These are phyloP conservation scores for Zosterops pallidus DNA, from an alignment of 2,113 vertebrate species.

Conservation along the genomic window DNA sequence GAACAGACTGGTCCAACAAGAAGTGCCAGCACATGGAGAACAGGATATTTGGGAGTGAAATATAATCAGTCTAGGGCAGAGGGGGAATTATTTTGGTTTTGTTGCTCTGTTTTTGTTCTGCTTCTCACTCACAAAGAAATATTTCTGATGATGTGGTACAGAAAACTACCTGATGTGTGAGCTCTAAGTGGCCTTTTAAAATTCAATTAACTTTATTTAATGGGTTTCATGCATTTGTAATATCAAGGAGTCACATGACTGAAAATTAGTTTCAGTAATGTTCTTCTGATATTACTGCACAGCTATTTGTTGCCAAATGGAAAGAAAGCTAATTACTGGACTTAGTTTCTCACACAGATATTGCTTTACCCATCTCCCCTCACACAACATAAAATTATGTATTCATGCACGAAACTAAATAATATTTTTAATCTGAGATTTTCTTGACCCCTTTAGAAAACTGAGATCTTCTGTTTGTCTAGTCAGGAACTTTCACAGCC, in stretches of 20 bases:
- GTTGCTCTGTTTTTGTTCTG: neutral
- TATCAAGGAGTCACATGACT: slow-evolving; percentile 67
- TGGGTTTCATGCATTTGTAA: slow-evolving; percentile 60
- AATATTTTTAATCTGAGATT: neutral
- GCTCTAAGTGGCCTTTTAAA: slow-evolving; percentile 65
- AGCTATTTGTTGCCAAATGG: slow-evolving; percentile 58
- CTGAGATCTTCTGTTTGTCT: neutral
- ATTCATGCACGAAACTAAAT: neutral
- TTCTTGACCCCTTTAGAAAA: neutral
- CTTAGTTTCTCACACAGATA: neutral
- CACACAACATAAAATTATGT: neutral
- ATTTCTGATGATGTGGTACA: slow-evolving; percentile 31
- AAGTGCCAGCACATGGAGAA: neutral
- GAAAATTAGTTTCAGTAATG: slow-evolving; percentile 69
- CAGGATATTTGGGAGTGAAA: neutral
- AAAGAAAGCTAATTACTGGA: slow-evolving; percentile 43
- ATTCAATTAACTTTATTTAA: slow-evolving; percentile 72
- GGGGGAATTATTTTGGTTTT: neutral
- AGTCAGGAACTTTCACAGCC: neutral
- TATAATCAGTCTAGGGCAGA: neutral
- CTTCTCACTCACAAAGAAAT: neutral
- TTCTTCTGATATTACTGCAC: slow-evolving; percentile 50
- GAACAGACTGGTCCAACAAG: neutral
- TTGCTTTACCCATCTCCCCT: neutral
- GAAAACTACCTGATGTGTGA: slow-evolving; percentile 61